Evolutionary conservation across 2,113 vertebrate genomes (phyloP).

Genomic region (Anthoscopus minutus): DNA sequence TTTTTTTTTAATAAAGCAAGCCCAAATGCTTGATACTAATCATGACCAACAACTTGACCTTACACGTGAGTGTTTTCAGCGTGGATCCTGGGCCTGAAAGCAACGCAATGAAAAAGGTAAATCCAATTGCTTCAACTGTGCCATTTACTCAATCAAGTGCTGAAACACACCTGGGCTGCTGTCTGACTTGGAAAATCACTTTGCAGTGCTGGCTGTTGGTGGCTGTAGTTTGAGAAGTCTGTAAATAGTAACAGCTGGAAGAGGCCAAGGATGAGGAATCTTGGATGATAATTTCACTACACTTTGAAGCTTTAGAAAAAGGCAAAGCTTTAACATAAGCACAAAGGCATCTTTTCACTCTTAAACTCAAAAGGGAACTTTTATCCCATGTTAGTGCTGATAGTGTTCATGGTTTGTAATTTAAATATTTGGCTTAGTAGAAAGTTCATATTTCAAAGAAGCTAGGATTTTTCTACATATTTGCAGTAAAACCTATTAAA

Average conservation of each 20-base stretch:
- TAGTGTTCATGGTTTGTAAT: neutral
- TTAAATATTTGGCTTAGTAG: neutral
- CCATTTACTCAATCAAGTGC: neutral
- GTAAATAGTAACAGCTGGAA: neutral
- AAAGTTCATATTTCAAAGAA: neutral
- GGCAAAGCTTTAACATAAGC: neutral
- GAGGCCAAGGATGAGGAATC: neutral
- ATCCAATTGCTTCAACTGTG: neutral
- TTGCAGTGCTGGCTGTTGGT: neutral
- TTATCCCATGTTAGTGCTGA: neutral
- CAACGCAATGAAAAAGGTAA: rapidly evolving
- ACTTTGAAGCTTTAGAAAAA: neutral
- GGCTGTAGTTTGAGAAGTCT: neutral
- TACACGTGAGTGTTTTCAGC: rapidly evolving
- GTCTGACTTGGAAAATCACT: rapidly evolving
- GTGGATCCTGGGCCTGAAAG: neutral
- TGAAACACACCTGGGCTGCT: neutral
- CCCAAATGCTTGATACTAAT: neutral
- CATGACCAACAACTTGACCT: rapidly evolving
- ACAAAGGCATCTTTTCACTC: neutral
- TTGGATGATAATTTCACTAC: neutral
- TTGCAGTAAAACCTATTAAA: neutral
- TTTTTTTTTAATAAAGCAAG: too few relatives aligned
- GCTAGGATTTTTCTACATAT: neutral
- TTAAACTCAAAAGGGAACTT: neutral